phyloP scores from a whole-genome alignment of 2,888 invertebrate species.

The Drosophila ezoana region DNA sequence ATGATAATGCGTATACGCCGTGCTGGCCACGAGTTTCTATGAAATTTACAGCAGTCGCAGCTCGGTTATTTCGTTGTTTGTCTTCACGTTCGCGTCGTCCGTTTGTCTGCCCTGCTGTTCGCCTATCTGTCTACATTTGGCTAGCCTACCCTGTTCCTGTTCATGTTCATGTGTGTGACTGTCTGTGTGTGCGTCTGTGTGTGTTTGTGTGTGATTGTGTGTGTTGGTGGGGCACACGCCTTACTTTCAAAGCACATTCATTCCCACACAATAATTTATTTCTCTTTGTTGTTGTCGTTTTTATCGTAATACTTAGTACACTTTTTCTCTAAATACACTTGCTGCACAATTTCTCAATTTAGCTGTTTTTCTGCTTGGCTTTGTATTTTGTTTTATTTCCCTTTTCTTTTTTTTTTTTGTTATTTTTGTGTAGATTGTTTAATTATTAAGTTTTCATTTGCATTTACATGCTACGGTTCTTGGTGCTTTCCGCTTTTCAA shows the following conservation, averaged over 20 bases:
- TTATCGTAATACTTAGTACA: slow-evolving; percentile 1
- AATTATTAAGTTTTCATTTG: slow-evolving; percentile 38
- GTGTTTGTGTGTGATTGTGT: background rate
- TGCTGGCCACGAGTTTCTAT: slow-evolving; percentile 46
- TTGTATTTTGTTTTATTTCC: slow-evolving; percentile 5
- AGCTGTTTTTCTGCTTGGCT: background rate
- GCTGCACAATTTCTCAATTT: slow-evolving; percentile 6
- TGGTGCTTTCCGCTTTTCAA: slow-evolving; percentile 52
- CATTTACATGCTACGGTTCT: slow-evolving; percentile 35
- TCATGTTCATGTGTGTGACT: slow-evolving; percentile 16
- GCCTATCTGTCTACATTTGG: slow-evolving; percentile 69
- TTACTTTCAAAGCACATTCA: slow-evolving; percentile 58
- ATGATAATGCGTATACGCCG: slow-evolving; percentile 68
- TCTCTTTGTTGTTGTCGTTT: background rate
- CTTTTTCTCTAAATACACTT: slow-evolving; percentile 4
- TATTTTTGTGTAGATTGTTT: slow-evolving; percentile 19
- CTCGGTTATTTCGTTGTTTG: slow-evolving; percentile 32
- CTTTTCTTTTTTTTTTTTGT: background rate
- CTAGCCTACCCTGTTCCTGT: slow-evolving; percentile 17
- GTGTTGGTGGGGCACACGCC: slow-evolving; percentile 62
- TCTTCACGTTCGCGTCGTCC: slow-evolving; percentile 48
- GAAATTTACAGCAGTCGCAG: slow-evolving; percentile 43
- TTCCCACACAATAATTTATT: slow-evolving; percentile 9
- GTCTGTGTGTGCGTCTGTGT: background rate
- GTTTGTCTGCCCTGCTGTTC: slow-evolving; percentile 51